Conservation (phyloP, 2,888 invertebrate species). For the Hypena proboscidalis region DNA sequence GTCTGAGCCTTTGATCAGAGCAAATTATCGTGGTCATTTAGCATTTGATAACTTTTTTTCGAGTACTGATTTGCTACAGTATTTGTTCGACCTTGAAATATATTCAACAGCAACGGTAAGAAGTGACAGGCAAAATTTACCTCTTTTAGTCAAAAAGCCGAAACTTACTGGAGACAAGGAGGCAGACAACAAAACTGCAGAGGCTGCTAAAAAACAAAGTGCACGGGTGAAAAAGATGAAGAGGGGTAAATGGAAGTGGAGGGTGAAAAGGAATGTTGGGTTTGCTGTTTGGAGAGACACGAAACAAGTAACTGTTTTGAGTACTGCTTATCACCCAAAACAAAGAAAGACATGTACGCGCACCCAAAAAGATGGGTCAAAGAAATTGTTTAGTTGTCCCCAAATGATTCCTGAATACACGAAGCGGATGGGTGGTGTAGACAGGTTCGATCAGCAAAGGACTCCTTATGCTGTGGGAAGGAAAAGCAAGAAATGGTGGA, state of each 20-base stretch:
- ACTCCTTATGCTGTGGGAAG: conserved; percentile 10
- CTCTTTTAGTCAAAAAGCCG: background rate
- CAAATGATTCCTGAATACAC: conserved; percentile 21
- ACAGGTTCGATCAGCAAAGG: conserved; percentile 31
- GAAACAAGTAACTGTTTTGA: conserved; percentile 14
- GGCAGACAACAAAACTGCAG: conserved; percentile 12
- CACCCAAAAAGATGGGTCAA: conserved; percentile 27
- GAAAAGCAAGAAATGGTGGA: conserved; percentile 14
- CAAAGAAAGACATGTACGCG: conserved; percentile 11
- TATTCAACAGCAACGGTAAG: background rate
- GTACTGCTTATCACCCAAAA: conserved; percentile 19
- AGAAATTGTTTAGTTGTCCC: conserved; percentile 14
- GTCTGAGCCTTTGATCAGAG: conserved; percentile 14
- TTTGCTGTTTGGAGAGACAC: conserved; percentile 18
- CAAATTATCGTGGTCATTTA: conserved; percentile 1
- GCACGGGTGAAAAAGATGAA: too few relatives aligned
- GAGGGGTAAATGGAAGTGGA: conserved; percentile 12
- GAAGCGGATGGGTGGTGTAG: conserved; percentile 32
- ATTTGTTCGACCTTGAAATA: background rate
- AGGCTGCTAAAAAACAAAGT: conserved; percentile 13
- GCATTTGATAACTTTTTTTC: background rate
- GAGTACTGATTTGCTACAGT: background rate
- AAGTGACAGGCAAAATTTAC: background rate
- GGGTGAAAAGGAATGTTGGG: conserved; percentile 16
- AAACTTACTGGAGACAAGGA: conserved; percentile 16